Base-by-base conservation (phyloP, 2,113 vertebrate genomes). In the Passer montanus region DNA sequence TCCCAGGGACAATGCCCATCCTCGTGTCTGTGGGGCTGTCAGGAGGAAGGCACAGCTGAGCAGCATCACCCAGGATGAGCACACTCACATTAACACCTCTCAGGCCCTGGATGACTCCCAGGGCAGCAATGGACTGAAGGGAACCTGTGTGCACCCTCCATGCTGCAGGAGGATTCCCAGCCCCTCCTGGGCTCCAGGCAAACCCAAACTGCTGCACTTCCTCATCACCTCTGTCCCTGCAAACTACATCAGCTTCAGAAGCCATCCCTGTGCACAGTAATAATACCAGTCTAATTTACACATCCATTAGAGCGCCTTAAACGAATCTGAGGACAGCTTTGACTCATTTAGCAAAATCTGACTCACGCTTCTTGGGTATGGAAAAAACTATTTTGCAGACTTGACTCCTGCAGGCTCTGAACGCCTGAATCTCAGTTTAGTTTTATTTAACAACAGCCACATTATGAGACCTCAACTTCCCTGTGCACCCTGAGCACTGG, bases 291-390 rank as follows among this genome's bases (percentile, higher is more conserved):
- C 49, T 63, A 86, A 90, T 59, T 67, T 47, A 63, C 12, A 41
- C 27, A 86, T 73, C 87, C 72, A 93, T 22, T 14, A 46, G 44
- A n/a, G 28, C 0, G 8, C 39, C 89, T 94, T 68, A 90, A 89
- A 94, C 18, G 62, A 91, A 95, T 74, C 67, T 30, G 59, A 90
- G 69, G 90, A 92, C 21, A 87, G 86, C 72, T 94, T 93, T 97
- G 96, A 97, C 76, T 96, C 96, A 96, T 43, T 92, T 59, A 15
- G 85, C 63, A 76, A 79, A 91, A 94, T 90, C 75, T 96, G 95
- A 96, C 91, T 95, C 93, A 96, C 0, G 8, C 47, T 69, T 93
- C 85, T 90, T 47, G 55, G n/a, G 90, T 67, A 95, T 53, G 93
- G 94, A 96, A 95, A 96, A 95, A 94, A 39, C 11, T 79, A 83